Conservation (phyloP, 1,140 invertebrate species). For the Ditylenchus dipsaci region DNA sequence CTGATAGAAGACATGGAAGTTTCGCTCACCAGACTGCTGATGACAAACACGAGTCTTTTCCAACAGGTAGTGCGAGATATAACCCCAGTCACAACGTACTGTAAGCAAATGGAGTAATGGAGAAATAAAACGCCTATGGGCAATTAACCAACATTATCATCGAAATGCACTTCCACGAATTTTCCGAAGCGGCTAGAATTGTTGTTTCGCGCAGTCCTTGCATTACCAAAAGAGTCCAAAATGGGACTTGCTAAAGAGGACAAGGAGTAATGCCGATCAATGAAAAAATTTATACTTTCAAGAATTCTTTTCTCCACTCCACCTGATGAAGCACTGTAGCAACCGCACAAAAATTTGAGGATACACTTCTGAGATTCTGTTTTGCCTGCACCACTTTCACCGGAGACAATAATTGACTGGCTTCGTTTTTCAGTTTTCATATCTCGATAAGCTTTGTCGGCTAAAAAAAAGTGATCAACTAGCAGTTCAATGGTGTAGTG, state of each 20-base stretch:
- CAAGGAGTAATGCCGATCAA: neutral
- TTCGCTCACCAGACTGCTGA: conserved; percentile 79
- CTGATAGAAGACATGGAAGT: conserved; percentile 94
- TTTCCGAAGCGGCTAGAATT: conserved; percentile 95
- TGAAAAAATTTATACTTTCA: conserved; percentile 55
- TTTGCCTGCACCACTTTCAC: conserved; percentile 87
- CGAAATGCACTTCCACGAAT: conserved; percentile 96
- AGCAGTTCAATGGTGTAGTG: neutral
- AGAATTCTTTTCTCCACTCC: conserved; percentile 91
- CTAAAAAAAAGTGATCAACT: conserved; percentile 56
- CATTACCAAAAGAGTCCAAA: conserved; percentile 88
- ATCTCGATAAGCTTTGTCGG: conserved; percentile 87
- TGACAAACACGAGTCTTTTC: conserved; percentile 85
- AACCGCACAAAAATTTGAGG: conserved; percentile 84
- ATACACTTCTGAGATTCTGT: conserved; percentile 98
- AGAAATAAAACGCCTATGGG: neutral
- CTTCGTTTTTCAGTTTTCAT: conserved; percentile 87
- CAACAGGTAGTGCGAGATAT: conserved; percentile 88
- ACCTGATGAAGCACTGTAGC: conserved; percentile 71
- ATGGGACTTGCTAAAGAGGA: conserved; percentile 73
- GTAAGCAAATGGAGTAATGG: conserved; percentile 7
- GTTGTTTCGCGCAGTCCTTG: conserved; percentile 92
- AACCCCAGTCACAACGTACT: conserved; percentile 79
- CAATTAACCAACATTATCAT: conserved; percentile 64
- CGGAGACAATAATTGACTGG: conserved; percentile 93